phyloP scores from a whole-genome alignment of 2,113 vertebrate species.

The Lathamus discolor region DNA sequence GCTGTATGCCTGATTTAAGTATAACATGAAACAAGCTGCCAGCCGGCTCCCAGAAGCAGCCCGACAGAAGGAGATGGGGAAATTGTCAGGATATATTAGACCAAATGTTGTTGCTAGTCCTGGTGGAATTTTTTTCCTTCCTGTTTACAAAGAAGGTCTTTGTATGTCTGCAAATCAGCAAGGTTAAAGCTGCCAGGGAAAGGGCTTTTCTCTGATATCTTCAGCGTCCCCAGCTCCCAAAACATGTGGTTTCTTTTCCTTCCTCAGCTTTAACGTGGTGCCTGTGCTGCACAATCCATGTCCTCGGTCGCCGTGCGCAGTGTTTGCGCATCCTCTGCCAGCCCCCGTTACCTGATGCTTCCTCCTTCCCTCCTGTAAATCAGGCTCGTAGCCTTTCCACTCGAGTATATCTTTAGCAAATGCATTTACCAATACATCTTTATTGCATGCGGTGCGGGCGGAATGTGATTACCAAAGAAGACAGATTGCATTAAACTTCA shows the following conservation, averaged over 20 bases:
- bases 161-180: conserved; percentile 69
- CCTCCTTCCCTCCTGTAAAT: conserved; percentile 27
- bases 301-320: not conserved
- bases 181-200: conserved; percentile 62
- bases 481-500: conserved; percentile 70
- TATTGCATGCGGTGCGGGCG: conserved; percentile 43
- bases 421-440: conserved; percentile 66
- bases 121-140: conserved; percentile 61
- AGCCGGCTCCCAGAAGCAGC: conserved; percentile 56
- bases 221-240: conserved; percentile 9
- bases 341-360: conserved; percentile 2
- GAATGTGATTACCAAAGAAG: conserved; percentile 68
- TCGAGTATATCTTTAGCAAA: conserved; percentile 66
- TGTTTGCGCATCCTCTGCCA: not conserved
- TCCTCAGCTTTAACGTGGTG: conserved; percentile 24
- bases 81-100: conserved; percentile 73
- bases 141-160: conserved; percentile 72
- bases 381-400: conserved; percentile 42
- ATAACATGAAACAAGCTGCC: conserved; percentile 68
- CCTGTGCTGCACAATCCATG: not conserved
- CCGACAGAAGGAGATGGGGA: conserved; percentile 64
- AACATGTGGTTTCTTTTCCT: conserved; percentile 48
- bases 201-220: conserved; percentile 50
- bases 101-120: conserved; percentile 58
- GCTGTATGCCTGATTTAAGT: conserved; percentile 59